phyloP scores from a whole-genome alignment of 2,113 vertebrate genomes.

The Neoarius graeffei region DNA sequence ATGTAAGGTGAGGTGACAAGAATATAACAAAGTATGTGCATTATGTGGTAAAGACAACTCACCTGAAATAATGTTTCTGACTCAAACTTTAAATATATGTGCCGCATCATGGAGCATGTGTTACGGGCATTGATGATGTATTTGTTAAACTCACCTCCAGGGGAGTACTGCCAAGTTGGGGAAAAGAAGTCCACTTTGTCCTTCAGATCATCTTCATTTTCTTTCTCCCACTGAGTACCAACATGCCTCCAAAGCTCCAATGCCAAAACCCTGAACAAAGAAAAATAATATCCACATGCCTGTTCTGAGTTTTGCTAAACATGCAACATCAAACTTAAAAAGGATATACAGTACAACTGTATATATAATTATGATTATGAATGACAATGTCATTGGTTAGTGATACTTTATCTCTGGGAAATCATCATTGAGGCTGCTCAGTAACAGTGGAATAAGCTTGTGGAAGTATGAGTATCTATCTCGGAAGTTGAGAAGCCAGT shows the following conservation, averaged over 20 bases:
- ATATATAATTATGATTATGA: not conserved
- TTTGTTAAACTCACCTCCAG: constrained; percentile 74
- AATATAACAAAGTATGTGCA: no score
- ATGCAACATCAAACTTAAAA: not conserved
- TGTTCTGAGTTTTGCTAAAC: not conserved
- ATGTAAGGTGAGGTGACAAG: no score
- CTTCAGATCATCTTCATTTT: constrained; percentile 93
- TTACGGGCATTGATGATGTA: not conserved
- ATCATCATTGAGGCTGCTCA: constrained; percentile 84
- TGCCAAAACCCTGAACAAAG: constrained; percentile 74
- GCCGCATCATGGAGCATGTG: not conserved
- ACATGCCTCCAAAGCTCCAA: constrained; percentile 82
- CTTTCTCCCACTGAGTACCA: constrained; percentile 91
- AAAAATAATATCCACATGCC: not conserved
- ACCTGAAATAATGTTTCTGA: not conserved
- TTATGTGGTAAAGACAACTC: no score
- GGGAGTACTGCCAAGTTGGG: constrained; percentile 78
- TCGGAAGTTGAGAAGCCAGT: constrained; percentile 84
- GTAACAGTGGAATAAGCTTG: constrained; percentile 88
- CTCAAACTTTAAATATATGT: not conserved
- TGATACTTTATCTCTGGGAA: constrained; percentile 83
- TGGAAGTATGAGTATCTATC: constrained; percentile 94
- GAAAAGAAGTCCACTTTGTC: constrained; percentile 89
- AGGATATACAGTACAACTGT: no score
- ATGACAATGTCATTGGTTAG: not conserved